Evolutionary conservation across 2,113 vertebrate genomes (phyloP).

Genomic region (Uropsilus gracilis): DNA sequence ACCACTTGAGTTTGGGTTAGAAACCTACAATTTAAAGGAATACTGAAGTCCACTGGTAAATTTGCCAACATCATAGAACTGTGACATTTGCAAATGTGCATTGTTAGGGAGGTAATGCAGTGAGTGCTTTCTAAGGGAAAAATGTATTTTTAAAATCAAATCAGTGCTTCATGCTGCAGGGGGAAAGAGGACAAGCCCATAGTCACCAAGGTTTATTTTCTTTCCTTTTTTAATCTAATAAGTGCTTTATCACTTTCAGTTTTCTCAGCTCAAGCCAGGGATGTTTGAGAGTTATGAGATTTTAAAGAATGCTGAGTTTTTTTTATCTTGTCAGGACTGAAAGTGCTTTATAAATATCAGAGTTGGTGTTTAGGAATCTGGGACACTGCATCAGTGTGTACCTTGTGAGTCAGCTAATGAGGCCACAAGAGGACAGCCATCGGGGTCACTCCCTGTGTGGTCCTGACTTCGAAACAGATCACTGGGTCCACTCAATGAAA

Average conservation of each 20-base stretch:
- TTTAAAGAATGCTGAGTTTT: slow-evolving; percentile 85
- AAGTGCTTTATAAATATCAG: slow-evolving; percentile 85
- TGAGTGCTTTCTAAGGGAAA: slow-evolving; percentile 69
- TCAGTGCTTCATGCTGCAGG: slow-evolving; percentile 46
- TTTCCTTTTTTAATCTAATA: slow-evolving; percentile 63
- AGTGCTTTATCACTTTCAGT: slow-evolving; percentile 74
- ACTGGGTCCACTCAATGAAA: background rate
- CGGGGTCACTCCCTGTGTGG: background rate
- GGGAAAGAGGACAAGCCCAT: slow-evolving; percentile 49
- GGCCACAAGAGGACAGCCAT: slow-evolving; percentile 84
- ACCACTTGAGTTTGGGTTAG: slow-evolving; percentile 39
- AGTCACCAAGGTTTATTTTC: slow-evolving; percentile 58
- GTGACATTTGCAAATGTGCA: slow-evolving; percentile 73
- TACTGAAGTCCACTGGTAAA: background rate
- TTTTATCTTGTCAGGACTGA: slow-evolving; percentile 85
- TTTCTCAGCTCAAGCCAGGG: slow-evolving; percentile 46
- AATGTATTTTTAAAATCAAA: slow-evolving; percentile 68
- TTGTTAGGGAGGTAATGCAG: slow-evolving; percentile 57
- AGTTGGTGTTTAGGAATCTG: slow-evolving; percentile 79
- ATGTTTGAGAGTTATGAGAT: slow-evolving; percentile 83
- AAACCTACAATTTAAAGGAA: slow-evolving; percentile 56
- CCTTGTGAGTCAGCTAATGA: slow-evolving; percentile 82
- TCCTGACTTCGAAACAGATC: background rate
- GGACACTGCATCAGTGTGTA: slow-evolving; percentile 64
- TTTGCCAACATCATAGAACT: slow-evolving; percentile 47